phyloP scores from a whole-genome alignment of 2,888 invertebrate genomes.

The Sympetrum striolatum region DNA sequence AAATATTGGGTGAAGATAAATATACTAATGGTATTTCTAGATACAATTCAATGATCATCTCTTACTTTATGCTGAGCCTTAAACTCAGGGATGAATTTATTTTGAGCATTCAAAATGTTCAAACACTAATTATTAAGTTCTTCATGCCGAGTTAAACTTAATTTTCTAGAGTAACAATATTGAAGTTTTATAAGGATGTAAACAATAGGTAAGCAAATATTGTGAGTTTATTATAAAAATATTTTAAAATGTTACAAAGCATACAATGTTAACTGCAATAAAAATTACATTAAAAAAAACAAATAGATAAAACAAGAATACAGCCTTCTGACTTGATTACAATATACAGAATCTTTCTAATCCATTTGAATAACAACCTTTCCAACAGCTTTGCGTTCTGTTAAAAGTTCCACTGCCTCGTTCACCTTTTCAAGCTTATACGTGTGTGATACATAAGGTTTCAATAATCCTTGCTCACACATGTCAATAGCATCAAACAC shows the following conservation, averaged over 20 bases:
- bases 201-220: background rate
- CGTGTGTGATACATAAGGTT: conserved; percentile 64
- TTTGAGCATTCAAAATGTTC: no score
- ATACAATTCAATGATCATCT: no score
- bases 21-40: no score
- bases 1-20: no score
- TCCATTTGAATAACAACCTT: conserved; percentile 65
- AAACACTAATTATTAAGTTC: no score
- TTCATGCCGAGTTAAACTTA: no score
- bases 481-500: conserved; percentile 68
- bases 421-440: conserved; percentile 67
- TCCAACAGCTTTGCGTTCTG: conserved; percentile 66
- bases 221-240: conserved; percentile 3
- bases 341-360: background rate
- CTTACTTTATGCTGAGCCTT: no score
- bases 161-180: no score
- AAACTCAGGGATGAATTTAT: no score
- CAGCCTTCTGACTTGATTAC: background rate
- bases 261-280: background rate
- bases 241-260: background rate
- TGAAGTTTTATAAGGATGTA: no score
- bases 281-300: background rate
- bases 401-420: conserved; percentile 66
- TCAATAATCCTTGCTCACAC: conserved; percentile 68
- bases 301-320: background rate